A percentile compares a stretch with the other conserved stretches of the same genome.
These are phyloP conservation scores for Pocillopora grandis DNA, from an alignment of 92 coral and sea anemone genomes.

Conservation along the genomic window DNA sequence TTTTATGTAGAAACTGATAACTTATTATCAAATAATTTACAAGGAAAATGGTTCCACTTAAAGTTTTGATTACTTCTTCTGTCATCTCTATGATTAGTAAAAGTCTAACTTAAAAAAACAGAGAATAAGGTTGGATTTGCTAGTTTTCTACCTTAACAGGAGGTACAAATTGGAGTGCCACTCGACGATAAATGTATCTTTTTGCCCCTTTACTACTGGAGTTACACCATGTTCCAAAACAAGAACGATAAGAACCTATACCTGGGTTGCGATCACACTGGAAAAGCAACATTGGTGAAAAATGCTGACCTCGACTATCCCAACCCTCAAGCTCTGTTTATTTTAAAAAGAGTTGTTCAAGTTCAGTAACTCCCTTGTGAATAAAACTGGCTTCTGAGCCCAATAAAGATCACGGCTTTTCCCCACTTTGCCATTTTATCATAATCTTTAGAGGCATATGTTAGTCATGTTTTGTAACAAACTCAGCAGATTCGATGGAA, in stretches of 20 bases:
- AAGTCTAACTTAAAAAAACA: no score
- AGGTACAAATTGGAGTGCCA: not conserved
- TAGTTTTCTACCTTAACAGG: not conserved
- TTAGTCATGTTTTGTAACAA: no score
- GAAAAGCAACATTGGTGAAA: constrained; percentile 30
- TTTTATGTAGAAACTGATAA: no score
- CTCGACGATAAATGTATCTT: constrained; percentile 1
- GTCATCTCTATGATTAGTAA: no score
- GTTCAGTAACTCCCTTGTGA: no score
- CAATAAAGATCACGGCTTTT: not conserved
- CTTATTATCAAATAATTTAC: no score
- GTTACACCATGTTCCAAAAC: constrained; percentile 41
- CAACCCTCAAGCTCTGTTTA: constrained; percentile 37
- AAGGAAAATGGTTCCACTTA: no score
- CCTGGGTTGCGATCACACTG: constrained; percentile 27
- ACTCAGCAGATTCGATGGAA: no score
- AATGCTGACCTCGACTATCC: not conserved
- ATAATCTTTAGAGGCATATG: no score
- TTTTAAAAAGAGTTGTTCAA: not conserved
- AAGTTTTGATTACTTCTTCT: no score
- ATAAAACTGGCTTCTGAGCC: not conserved
- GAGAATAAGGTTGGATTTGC: no score
- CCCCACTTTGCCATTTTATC: no score
- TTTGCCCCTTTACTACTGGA: constrained; percentile 27
- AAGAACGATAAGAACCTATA: not conserved